These are phyloP conservation scores for Pangasianodon hypophthalmus DNA, from an alignment of 2,113 vertebrate genomes.

Conservation along the genomic window DNA sequence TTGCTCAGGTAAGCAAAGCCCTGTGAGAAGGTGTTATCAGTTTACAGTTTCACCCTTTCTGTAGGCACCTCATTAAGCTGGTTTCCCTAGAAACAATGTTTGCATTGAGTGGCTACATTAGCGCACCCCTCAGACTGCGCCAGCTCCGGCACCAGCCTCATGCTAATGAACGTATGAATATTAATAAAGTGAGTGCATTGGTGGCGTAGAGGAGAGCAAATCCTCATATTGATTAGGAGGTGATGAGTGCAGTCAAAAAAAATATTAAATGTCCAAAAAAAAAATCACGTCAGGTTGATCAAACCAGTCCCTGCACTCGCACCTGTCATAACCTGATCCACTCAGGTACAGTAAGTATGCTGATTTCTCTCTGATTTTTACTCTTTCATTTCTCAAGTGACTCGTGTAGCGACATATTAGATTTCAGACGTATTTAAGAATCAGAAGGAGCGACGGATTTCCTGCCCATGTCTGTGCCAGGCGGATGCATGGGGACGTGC, in stretches of 20 bases:
- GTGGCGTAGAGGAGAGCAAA: constrained; percentile 33
- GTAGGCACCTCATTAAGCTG: constrained; percentile 49
- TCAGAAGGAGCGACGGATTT: constrained; percentile 70
- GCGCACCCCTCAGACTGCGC: constrained; percentile 14
- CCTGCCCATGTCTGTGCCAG: constrained; percentile 63
- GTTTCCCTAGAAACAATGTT: constrained; percentile 55
- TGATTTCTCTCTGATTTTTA: constrained; percentile 45
- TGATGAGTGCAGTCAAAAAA: constrained; percentile 40
- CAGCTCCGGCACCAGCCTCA: constrained; percentile 41
- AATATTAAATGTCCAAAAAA: constrained; percentile 25
- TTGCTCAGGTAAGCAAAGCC: constrained; percentile 39
- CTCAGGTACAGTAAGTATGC: constrained; percentile 61
- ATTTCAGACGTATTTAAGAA: constrained; percentile 73
- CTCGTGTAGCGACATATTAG: constrained; percentile 53
- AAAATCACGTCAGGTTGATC: background rate
- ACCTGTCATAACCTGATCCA: constrained; percentile 49
- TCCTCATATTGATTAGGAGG: constrained; percentile 46
- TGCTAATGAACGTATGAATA: constrained; percentile 56
- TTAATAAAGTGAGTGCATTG: constrained; percentile 43
- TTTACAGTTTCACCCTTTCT: constrained; percentile 54
- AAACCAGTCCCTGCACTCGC: constrained; percentile 14
- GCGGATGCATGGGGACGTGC: constrained; percentile 64
- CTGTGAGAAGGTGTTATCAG: constrained; percentile 50
- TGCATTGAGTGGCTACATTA: constrained; percentile 54
- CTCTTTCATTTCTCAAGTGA: constrained; percentile 62